These are phyloP conservation scores for Formicarius rufipectus DNA, from an alignment of 2,113 vertebrate species.

Conservation along the genomic window DNA sequence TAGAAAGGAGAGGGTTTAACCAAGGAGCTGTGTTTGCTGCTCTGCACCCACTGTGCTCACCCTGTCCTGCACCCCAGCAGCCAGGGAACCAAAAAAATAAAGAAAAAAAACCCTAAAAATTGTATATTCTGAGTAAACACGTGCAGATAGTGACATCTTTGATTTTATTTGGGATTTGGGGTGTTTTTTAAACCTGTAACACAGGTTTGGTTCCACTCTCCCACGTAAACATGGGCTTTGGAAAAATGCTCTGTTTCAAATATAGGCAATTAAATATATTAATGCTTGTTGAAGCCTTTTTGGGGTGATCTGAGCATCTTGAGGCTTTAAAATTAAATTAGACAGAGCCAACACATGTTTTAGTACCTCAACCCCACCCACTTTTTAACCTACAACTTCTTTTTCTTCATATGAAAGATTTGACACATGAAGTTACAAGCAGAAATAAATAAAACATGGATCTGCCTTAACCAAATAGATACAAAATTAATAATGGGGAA, in stretches of 20 bases:
- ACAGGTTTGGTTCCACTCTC: background rate
- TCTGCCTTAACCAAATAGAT: background rate
- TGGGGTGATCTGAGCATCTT: background rate
- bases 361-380: background rate
- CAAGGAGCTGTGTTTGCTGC: background rate
- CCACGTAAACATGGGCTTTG: background rate
- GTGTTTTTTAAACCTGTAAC: background rate
- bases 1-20: background rate
- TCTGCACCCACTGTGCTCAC: rapidly evolving
- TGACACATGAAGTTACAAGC: background rate
- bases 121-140: rapidly evolving
- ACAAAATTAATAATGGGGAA: background rate
- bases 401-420: background rate
- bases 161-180: background rate
- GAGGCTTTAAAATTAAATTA: background rate
- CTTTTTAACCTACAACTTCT: background rate
- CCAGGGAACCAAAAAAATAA: background rate
- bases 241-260: background rate
- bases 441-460: background rate
- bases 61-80: no score
- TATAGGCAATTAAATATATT: background rate
- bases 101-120: rapidly evolving
- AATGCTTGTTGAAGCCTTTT: background rate
- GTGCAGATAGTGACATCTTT: background rate
- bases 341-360: rapidly evolving